Evolutionary conservation across 2,113 vertebrate genomes (phyloP), one percentile per base, ranked within the genome.

Genomic region (Pandion haliaetus): DNA sequence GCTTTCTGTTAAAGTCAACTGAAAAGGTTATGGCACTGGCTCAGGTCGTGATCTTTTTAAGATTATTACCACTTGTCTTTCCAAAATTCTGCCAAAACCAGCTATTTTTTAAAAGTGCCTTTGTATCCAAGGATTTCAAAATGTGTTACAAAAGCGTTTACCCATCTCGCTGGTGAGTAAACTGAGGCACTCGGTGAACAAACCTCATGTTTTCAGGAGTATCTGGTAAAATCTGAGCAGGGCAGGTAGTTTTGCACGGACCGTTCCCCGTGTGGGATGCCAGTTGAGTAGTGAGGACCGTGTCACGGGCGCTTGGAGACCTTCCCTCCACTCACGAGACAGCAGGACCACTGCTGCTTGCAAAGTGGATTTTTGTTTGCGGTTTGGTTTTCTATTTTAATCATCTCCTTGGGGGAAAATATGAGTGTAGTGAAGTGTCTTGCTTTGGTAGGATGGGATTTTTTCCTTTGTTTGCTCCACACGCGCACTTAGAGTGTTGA

Each of bases 391-490:
- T 94, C 95, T 96, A 73, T 95, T 97, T 94, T 95, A 94, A 93
- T 95, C 95, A 62, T 92, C 76, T 90, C 54, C 87, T 76, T 66
- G 50, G 40, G 66, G 93, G 96, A 94, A 97, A 97, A 78, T 92
- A 28, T 93, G 96, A 96, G 78, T 82, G 78, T 87, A 72, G 78
- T 6, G 1, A 95, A 83, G 86, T 70, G 85, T 88, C 92, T 93
- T 88, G 79, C 95, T 93, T 86, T 73, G 86, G 84, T 97, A 73
- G 93, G 88, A 86, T 80, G 92, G 93, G 93, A 90, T 94, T 96
- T 95, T 96, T 93, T 87, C 89, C 89, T 91, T 95, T 96, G 92
- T 96, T 96, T 96, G 90, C 95, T 97, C 85, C 88, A 78, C 82
- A 44, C 14, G 20, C 88, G 52, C 87, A 26, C 84, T 92, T 86